These are phyloP conservation scores for Spisula subtruncata DNA, from an alignment of 2,888 invertebrate genomes.

Conservation along the genomic window DNA sequence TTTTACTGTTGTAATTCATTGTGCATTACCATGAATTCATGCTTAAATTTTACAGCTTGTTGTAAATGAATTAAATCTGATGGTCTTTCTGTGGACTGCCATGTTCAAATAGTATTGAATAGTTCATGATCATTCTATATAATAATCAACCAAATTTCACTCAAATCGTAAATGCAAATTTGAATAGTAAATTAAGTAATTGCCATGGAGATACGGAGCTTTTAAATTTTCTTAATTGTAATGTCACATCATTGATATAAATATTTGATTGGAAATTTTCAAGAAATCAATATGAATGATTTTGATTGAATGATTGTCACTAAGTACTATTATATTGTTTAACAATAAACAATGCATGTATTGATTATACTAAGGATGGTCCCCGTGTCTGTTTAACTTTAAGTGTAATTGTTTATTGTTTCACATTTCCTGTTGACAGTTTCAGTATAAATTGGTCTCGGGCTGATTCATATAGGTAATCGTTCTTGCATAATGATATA, in stretches of 20 bases:
- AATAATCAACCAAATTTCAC: too few relatives aligned
- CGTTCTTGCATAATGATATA: slow-evolving; percentile 9
- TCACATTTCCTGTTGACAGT: slow-evolving; percentile 13
- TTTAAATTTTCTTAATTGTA: background rate
- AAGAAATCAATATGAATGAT: background rate
- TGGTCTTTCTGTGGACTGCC: too few relatives aligned
- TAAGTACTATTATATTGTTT: background rate
- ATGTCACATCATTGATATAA: background rate
- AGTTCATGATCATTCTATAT: too few relatives aligned
- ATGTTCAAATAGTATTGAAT: too few relatives aligned
- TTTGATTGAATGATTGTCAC: background rate
- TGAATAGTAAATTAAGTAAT: background rate
- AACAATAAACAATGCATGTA: background rate
- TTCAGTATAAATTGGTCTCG: slow-evolving; percentile 9
- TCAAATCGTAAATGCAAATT: too few relatives aligned
- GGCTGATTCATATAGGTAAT: background rate
- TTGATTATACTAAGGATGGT: background rate
- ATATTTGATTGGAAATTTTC: background rate
- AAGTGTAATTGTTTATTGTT: background rate
- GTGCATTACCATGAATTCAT: too few relatives aligned
- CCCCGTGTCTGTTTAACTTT: background rate
- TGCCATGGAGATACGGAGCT: background rate
- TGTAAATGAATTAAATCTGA: too few relatives aligned
- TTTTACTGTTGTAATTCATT: too few relatives aligned
- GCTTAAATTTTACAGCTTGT: too few relatives aligned